A percentile compares a stretch with the other conserved stretches of the same genome.
phyloP scores from a whole-genome alignment of 2,113 vertebrate genomes.

The Erythrolamprus reginae region DNA sequence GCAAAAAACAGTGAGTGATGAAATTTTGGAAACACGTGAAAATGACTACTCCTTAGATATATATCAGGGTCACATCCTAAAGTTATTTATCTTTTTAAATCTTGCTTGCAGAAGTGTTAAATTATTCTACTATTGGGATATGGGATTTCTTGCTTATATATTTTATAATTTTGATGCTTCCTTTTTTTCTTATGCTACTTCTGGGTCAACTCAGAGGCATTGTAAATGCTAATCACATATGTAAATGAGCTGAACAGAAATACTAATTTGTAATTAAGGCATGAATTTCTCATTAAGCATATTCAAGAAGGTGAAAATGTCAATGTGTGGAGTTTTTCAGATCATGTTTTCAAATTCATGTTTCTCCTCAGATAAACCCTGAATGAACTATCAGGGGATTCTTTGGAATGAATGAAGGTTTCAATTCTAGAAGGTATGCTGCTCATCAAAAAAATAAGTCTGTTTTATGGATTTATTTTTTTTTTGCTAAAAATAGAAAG shows the following conservation, averaged over 20 bases:
- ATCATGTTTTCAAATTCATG: neutral
- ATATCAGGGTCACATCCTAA: neutral
- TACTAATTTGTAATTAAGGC: neutral
- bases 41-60: neutral
- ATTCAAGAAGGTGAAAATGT: neutral
- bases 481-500: neutral
- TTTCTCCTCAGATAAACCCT: neutral
- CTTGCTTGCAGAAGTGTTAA: neutral
- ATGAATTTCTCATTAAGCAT: neutral
- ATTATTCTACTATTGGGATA: neutral
- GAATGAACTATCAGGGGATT: neutral
- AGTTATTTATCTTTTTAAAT: neutral
- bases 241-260: neutral
- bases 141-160: neutral
- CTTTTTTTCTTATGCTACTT: neutral
- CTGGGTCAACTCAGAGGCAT: neutral
- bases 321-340: neutral
- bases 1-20: slow-evolving; percentile 8
- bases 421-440: neutral
- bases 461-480: neutral
- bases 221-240: neutral
- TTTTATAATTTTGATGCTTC: neutral
- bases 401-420: slow-evolving; percentile 6
- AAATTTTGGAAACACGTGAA: neutral
- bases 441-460: neutral